Conservation (phyloP, 1,140 invertebrate genomes). For the Papilio polyxenes region DNA sequence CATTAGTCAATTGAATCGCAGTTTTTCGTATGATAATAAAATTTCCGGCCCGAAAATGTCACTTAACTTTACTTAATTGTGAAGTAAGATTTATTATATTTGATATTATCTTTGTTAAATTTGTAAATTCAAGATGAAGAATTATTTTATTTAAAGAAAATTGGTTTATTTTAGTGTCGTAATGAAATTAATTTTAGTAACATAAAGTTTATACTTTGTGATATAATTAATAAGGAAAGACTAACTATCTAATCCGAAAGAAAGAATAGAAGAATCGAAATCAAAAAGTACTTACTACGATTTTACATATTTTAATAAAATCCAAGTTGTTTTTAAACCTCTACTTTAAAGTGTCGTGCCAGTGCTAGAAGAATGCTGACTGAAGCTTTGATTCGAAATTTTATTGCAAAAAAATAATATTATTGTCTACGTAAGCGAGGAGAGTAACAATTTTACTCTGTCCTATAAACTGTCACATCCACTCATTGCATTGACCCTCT, state of each 20-base stretch:
- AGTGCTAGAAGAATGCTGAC: neutral
- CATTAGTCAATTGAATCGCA: constrained; percentile 25
- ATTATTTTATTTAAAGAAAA: neutral
- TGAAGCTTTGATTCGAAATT: neutral
- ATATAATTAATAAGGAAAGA: too few relatives aligned
- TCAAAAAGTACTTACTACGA: too few relatives aligned
- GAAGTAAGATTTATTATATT: neutral
- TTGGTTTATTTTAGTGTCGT: neutral
- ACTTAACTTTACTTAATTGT: constrained; percentile 14
- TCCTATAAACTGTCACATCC: constrained; percentile 1
- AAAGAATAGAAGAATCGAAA: too few relatives aligned
- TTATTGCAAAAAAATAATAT: constrained; percentile 1
- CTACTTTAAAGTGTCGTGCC: neutral
- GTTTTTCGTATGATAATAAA: constrained; percentile 31
- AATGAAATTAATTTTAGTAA: neutral
- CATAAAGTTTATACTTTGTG: neutral
- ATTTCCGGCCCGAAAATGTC: constrained; percentile 26
- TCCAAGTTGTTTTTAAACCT: neutral
- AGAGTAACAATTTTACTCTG: neutral
- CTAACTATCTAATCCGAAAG: too few relatives aligned
- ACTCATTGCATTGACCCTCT: neutral
- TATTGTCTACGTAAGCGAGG: neutral
- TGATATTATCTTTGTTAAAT: neutral
- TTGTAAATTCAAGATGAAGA: neutral
- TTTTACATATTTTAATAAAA: neutral